phyloP scores from a whole-genome alignment of 2,797 vertebrate genomes.

The Tachyglossus aculeatus region DNA sequence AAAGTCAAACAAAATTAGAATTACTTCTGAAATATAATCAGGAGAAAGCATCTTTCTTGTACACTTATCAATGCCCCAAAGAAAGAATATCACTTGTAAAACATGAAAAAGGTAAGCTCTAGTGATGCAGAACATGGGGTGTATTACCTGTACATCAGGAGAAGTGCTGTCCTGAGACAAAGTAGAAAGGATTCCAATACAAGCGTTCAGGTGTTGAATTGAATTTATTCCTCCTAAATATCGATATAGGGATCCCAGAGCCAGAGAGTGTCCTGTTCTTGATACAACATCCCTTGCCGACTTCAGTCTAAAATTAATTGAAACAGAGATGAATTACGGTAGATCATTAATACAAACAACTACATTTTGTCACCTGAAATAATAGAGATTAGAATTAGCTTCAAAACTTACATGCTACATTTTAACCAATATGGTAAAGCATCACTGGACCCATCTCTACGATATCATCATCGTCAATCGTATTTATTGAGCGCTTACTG shows the following conservation, averaged over 20 bases:
- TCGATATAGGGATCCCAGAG: constrained; percentile 85
- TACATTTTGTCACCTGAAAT: not conserved
- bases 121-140: not conserved
- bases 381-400: not conserved
- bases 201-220: constrained; percentile 86
- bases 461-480: too few relatives aligned
- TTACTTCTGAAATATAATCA: not conserved
- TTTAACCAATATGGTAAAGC: constrained; percentile 1
- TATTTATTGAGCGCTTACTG: too few relatives aligned
- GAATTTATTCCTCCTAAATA: constrained; percentile 86
- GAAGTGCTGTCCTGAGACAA: constrained; percentile 93
- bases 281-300: constrained; percentile 85
- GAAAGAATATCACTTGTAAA: not conserved
- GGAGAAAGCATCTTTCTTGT: not conserved
- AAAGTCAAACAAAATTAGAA: constrained; percentile 5
- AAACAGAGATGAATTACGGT: constrained; percentile 41
- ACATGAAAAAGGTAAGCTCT: constrained; percentile 1
- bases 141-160: constrained; percentile 89
- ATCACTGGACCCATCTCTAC: too few relatives aligned
- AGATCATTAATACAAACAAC: not conserved
- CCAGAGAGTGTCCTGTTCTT: constrained; percentile 89
- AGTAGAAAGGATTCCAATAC: constrained; percentile 88
- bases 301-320: constrained; percentile 81
- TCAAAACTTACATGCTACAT: not conserved
- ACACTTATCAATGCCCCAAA: not conserved